Evolutionary conservation across 2,888 invertebrate species (phyloP).

Genomic region (Rhamnusium bicolor): DNA sequence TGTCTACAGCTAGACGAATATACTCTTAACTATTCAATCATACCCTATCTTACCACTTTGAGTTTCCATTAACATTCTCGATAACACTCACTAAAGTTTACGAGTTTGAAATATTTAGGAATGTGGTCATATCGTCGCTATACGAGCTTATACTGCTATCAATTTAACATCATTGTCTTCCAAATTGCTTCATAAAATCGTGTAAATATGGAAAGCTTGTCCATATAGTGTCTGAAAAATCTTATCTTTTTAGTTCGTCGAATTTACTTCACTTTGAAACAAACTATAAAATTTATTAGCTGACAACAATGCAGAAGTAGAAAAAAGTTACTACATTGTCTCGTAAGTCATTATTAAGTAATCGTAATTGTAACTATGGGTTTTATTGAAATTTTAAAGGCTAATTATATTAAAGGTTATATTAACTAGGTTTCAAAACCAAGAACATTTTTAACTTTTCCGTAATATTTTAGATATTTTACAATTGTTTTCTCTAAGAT

Average conservation of each 20-base stretch:
- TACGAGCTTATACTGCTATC: conserved; percentile 33
- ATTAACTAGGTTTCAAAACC: too few species aligned
- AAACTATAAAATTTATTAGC: too few species aligned
- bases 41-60: neutral
- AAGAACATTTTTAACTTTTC: too few species aligned
- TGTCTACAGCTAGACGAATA: neutral
- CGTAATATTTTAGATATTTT: too few species aligned
- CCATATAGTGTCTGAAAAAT: neutral
- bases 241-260: neutral
- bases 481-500: too few species aligned
- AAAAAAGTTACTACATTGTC: too few species aligned
- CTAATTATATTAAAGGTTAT: too few species aligned
- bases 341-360: too few species aligned
- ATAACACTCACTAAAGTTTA: conserved; percentile 21
- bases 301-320: too few species aligned
- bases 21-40: neutral
- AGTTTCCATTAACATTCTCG: conserved; percentile 4
- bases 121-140: conserved; percentile 38
- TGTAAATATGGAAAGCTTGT: conserved; percentile 13
- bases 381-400: too few species aligned
- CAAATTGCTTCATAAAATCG: conserved; percentile 31
- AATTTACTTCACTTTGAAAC: neutral
- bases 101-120: conserved; percentile 40
- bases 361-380: too few species aligned
- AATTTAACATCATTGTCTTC: conserved; percentile 30